Evolutionary conservation across 2,888 invertebrate species (phyloP), one percentile per base, ranked within the genome.

Genomic region (Pseudanteris insignis): DNA sequence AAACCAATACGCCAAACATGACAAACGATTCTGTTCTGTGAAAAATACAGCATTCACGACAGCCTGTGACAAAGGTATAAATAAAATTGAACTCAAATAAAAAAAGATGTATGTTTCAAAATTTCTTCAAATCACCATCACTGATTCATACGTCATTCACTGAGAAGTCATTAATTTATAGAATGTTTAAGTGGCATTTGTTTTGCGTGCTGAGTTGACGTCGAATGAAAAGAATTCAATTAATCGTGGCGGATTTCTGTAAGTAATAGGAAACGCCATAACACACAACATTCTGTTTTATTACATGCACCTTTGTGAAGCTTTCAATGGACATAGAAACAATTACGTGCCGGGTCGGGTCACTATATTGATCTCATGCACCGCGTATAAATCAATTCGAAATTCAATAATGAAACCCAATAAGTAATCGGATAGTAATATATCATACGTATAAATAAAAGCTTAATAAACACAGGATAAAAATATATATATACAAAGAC

Each of bases 371-470:
- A 50, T 50, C 44, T 51, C 57, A 34, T 46, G 44, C 50, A 8
- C 44, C 44, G 33, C 37, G 18, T 40, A 59, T 59, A 53, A 59
- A 59, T 59, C 53, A 59, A 41, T 47, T 53, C 29, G 32, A 47
- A 59, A 47, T 59, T 53, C 36, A 59, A 47, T 59, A 59, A 59
- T 53, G 53, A 59, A 53, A 51, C 33, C 34, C 40, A 51, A 53
- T 41, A 53, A 53, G 47, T 53, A 51, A 40, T 53, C 53, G 53
- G 32, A 18, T 18, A 48, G 46, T 40, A 41, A 51, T 58, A 34
- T 34, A 50, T 50, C 50, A 34, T 34, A 38, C 34, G 15, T 15
- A 44, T 34, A 21, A 43, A 21, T 34, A 6, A 25, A 15, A 21
- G 29, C 26, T 24, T 36, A 44, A 58, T 58, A 44, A 50, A 58